Percentiles rank a stretch among this genome's conserved stretches.
Conservation (phyloP, 2,888 invertebrate species). For the Mythimna albipuncta region DNA sequence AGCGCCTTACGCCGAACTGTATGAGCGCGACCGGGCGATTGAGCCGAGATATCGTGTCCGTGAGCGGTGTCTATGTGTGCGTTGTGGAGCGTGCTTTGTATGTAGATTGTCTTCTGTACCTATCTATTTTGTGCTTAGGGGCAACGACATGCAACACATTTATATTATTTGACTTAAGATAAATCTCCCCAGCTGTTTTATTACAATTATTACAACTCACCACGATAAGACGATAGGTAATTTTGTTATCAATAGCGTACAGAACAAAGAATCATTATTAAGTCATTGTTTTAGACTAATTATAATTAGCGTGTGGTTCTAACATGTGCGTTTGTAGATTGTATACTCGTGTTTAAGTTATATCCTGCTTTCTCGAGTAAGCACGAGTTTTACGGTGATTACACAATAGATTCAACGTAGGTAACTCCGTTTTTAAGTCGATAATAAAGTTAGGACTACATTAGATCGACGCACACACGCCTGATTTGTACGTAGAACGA, state of each 20-base stretch:
- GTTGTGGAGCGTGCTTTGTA: no score
- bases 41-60: no score
- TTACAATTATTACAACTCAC: conserved; percentile 22
- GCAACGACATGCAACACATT: conserved; percentile 17
- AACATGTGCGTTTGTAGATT: conserved; percentile 18
- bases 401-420: no score
- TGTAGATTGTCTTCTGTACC: no score
- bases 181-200: conserved; percentile 37
- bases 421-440: no score
- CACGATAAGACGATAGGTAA: conserved; percentile 16
- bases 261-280: conserved; percentile 41
- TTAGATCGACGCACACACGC: no score
- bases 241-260: conserved; percentile 15
- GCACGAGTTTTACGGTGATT: not conserved
- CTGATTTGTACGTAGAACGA: no score
- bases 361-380: not conserved
- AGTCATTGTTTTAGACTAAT: conserved; percentile 11
- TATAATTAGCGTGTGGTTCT: conserved; percentile 23
- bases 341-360: not conserved
- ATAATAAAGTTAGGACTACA: no score
- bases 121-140: not conserved
- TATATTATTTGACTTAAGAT: conserved; percentile 27
- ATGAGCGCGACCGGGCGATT: no score
- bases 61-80: no score
- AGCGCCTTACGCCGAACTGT: no score